These are phyloP conservation scores for Pelobates fuscus DNA, from an alignment of 2,113 vertebrate genomes.

Conservation along the genomic window DNA sequence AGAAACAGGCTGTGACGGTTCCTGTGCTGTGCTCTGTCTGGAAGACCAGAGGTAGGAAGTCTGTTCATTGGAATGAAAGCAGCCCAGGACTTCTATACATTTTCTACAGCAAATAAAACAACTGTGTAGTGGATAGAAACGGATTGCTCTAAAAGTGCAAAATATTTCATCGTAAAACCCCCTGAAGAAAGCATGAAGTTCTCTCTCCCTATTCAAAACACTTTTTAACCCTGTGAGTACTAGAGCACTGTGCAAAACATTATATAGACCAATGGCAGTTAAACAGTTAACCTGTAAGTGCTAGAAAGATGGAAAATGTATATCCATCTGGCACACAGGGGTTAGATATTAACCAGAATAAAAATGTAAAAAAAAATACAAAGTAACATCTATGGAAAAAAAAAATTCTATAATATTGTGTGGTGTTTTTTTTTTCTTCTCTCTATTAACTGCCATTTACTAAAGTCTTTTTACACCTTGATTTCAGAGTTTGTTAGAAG, in stretches of 20 bases:
- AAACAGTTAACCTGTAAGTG: too few relatives aligned
- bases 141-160: slow-evolving; percentile 39
- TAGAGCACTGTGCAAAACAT: not conserved
- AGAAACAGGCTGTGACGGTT: slow-evolving; percentile 19
- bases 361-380: slow-evolving; percentile 19
- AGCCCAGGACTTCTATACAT: slow-evolving; percentile 24
- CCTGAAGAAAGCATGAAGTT: not conserved
- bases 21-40: slow-evolving; percentile 45
- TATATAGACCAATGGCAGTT: not conserved
- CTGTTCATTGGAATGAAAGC: slow-evolving; percentile 39
- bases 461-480: not conserved
- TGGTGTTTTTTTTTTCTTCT: too few relatives aligned
- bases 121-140: slow-evolving; percentile 34
- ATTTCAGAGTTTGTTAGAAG: not conserved
- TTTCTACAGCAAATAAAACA: slow-evolving; percentile 8
- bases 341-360: not conserved
- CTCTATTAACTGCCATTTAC: slow-evolving; percentile 9
- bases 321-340: not conserved
- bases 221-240: not conserved
- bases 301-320: not conserved
- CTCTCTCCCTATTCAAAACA: slow-evolving; percentile 16
- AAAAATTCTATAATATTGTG: too few relatives aligned
- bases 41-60: slow-evolving; percentile 49
- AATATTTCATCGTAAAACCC: slow-evolving; percentile 18
- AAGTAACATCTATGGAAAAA: not conserved